These are phyloP conservation scores for Asobara japonica DNA, from an alignment of 1,140 invertebrate species.

Conservation along the genomic window DNA sequence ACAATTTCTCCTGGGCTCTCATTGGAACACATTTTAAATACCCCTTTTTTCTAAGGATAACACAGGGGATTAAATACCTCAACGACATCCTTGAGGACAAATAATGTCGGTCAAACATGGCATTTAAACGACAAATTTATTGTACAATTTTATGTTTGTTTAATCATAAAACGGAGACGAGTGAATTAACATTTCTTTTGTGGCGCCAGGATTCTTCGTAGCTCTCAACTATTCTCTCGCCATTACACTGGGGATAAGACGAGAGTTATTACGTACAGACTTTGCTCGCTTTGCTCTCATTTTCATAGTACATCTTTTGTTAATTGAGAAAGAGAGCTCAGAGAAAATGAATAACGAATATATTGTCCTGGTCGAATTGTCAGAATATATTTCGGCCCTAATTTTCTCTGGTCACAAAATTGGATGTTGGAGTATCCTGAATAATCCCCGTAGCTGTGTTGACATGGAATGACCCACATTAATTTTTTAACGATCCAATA, in stretches of 20 bases:
- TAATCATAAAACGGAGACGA: neutral
- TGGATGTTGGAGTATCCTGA: no score
- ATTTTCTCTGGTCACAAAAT: no score
- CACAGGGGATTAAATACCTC: neutral
- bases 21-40: neutral
- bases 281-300: neutral
- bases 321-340: neutral
- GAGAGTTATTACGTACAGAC: no score
- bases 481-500: no score
- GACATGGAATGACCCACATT: no score
- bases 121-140: neutral
- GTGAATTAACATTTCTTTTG: neutral
- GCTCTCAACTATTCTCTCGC: neutral
- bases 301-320: neutral
- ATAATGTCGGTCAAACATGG: neutral
- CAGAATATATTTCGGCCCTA: no score
- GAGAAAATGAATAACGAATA: no score
- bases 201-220: neutral
- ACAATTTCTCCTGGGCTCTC: neutral
- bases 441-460: no score
- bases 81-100: neutral
- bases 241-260: neutral
- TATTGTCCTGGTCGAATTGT: no score
- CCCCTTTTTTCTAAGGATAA: neutral
- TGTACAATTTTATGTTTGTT: neutral